A percentile compares a stretch with the other conserved stretches of the same genome.
These are phyloP conservation scores for Odobenus rosmarus DNA, from an alignment of 2,113 vertebrate genomes.

Conservation along the genomic window DNA sequence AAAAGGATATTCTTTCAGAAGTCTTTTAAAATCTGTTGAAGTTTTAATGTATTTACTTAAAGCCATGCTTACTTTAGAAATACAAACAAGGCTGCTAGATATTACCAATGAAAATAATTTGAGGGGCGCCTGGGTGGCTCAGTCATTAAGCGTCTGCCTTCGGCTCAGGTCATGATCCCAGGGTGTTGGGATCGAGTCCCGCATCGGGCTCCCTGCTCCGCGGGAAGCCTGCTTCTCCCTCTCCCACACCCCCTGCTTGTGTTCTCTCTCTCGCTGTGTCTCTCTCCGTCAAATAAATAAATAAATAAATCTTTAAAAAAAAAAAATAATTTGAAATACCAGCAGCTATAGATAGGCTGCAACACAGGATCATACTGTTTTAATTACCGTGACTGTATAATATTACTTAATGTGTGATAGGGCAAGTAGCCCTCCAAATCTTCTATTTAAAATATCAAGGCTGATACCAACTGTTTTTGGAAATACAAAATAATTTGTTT, in stretches of 20 bases:
- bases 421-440: not conserved
- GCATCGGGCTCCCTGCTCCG: no score
- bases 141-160: no score
- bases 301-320: not conserved
- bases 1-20: not conserved
- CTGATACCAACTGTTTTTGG: not conserved
- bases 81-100: not conserved
- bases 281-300: no score
- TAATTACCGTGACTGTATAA: not conserved
- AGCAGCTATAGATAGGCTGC: not conserved
- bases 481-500: not conserved
- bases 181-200: no score
- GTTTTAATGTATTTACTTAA: not conserved
- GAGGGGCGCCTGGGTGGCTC: not conserved
- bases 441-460: not conserved
- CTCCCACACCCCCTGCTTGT: no score
- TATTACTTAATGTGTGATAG: not conserved
- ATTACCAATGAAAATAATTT: not conserved
- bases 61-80: not conserved
- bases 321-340: not conserved
- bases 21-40: not conserved
- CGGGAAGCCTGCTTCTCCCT: no score
- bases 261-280: no score
- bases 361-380: not conserved
- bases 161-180: no score